phyloP scores from a whole-genome alignment of 2,113 vertebrate genomes.

The Alosa alosa region DNA sequence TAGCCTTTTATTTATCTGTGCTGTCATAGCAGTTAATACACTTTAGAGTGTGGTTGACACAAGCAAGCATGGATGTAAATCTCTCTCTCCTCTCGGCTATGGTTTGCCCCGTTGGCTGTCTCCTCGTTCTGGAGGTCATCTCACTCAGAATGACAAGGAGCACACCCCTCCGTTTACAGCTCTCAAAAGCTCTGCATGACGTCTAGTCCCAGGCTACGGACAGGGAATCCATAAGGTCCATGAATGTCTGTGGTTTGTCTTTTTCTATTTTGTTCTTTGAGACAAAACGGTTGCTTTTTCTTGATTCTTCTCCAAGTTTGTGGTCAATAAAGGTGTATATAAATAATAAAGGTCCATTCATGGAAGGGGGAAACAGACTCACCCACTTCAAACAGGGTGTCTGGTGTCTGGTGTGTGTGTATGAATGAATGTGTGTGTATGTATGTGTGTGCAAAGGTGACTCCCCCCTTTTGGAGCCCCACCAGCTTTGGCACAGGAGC shows the following conservation, averaged over 20 bases:
- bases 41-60: neutral
- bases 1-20: neutral
- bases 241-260: neutral
- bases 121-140: slow-evolving; percentile 9
- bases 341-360: neutral
- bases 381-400: neutral
- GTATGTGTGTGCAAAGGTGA: neutral
- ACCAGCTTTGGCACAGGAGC: neutral
- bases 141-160: slow-evolving; percentile 5
- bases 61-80: slow-evolving; percentile 13
- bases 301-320: neutral
- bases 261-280: neutral
- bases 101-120: neutral
- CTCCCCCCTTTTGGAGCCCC: neutral
- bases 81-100: neutral
- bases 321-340: too few relatives aligned
- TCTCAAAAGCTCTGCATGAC: slow-evolving; percentile 1
- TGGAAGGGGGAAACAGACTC: neutral
- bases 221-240: neutral
- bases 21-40: slow-evolving; percentile 11
- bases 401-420: neutral
- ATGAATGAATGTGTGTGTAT: neutral
- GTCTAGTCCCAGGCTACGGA: neutral
- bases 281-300: neutral
- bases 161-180: slow-evolving; percentile 10